A percentile compares a stretch with the other conserved stretches of the same genome.
Evolutionary conservation across 2,113 vertebrate species (phyloP).

Genomic region (Vombatus ursinus): DNA sequence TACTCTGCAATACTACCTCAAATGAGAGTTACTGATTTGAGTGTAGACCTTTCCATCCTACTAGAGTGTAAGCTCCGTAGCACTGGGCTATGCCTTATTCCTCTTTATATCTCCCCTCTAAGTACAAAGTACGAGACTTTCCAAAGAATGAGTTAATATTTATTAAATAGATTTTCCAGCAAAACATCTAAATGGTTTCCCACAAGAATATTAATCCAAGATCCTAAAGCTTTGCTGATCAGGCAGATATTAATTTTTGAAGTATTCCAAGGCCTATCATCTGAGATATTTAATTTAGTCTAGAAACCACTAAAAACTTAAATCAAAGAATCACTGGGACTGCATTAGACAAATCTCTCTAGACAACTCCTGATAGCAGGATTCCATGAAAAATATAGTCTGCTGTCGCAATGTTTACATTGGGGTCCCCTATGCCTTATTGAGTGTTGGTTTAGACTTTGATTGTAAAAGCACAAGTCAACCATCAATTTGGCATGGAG

Average conservation of each 20-base stretch:
- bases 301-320: not conserved
- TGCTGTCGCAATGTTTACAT: not conserved
- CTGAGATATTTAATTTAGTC: conserved; percentile 6
- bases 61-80: not conserved
- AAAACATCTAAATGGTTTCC: conserved; percentile 8
- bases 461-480: conserved; percentile 40
- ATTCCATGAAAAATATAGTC: conserved; percentile 22
- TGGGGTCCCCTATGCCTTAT: not conserved
- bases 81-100: not conserved
- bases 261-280: not conserved
- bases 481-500: not conserved
- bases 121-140: not conserved
- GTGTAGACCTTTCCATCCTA: not conserved
- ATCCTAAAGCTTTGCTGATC: not conserved
- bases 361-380: conserved; percentile 8
- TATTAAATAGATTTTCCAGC: not conserved
- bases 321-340: not conserved
- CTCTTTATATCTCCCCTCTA: not conserved
- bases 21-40: not conserved
- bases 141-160: not conserved
- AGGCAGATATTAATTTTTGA: not conserved
- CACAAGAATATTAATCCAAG: not conserved
- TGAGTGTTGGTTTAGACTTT: conserved; percentile 25
- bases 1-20: not conserved
- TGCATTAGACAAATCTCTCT: not conserved